Base-by-base conservation (phyloP, 2,113 vertebrate genomes). In the Dolichallabes microphthalmus region DNA sequence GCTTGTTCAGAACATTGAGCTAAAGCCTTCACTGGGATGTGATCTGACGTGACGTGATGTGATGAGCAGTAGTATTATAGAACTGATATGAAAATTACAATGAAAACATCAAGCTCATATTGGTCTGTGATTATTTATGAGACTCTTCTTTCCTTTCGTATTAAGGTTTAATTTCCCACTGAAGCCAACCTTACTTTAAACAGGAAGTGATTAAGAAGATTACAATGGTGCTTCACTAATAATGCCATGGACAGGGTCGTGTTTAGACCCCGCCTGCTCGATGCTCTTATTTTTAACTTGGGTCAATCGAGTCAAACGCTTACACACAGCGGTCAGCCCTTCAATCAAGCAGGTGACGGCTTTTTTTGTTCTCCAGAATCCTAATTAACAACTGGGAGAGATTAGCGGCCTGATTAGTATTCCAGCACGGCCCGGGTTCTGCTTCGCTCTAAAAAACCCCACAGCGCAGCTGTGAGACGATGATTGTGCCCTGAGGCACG, bases 401-500 rank as follows among this genome's bases (percentile, higher is more conserved):
- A 87, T 84, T 80, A 87, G 82, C 19, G 19, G 22, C 61, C 82
- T 87, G 82, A 87, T 84, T 81, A 87, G 86, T 60, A 86, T 85
- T 77, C 83, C 52, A 66, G 15, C 52, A 55, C 20, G 7, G 66
- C 73, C n/a, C 32, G 19, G 58, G 57, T 75, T 78, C 83, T 39
- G 22, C 71, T 77, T 35, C 50, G 12, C 45, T 11, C 76, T 78
- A 30, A 60, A 35, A 58, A 60, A 58, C 17, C 76, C 30, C 4
- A 78, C 76, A 35, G 76, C 10, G 5, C 0, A 30, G 19, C 45
- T 53, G 39, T 15, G 73, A 75, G 73, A 75, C 6, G 73, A 52
- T 75, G 45, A 53, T 27, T 75, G 73, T 75, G 76, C 76, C 55
- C 30, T 1, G 30, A 58, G 76, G 55, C 76, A 22, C 55, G 11